A percentile compares a stretch with the other conserved stretches of the same genome.
These are phyloP conservation scores for Epizoanthus rinbou DNA, from an alignment of 92 coral and sea anemone species.

Conservation along the genomic window DNA sequence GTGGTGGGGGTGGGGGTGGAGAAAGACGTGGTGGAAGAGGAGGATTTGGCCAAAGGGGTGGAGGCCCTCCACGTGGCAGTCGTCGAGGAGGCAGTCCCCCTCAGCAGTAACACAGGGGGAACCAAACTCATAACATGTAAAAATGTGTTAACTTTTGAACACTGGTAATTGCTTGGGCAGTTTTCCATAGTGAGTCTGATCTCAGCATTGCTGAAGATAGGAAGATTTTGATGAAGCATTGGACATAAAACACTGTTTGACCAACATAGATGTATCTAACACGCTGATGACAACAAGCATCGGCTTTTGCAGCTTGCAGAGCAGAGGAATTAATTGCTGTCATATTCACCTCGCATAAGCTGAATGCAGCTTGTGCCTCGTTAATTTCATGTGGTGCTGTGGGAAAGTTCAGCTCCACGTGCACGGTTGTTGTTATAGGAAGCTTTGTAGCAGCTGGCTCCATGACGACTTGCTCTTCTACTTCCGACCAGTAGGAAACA, in stretches of 20 bases:
- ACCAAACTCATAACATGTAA: constrained; percentile 8
- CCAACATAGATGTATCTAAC: constrained; percentile 40
- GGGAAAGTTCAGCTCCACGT: background rate
- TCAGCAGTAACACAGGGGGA: constrained; percentile 52
- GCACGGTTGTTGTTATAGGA: constrained; percentile 3
- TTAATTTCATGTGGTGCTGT: constrained; percentile 8
- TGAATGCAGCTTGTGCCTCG: background rate
- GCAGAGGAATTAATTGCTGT: background rate
- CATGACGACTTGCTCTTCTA: background rate
- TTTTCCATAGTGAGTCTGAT: constrained; percentile 41
- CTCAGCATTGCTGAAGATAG: constrained; percentile 59
- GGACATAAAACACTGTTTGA: constrained; percentile 70
- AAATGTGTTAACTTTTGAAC: constrained; percentile 21
- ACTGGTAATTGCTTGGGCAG: constrained; percentile 43
- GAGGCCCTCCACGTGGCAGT: constrained; percentile 75
- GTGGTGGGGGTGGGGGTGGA: constrained; percentile 72
- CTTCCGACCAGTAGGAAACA: background rate
- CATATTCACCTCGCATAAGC: background rate
- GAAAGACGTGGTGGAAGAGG: constrained; percentile 86
- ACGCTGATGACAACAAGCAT: background rate
- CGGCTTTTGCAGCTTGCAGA: background rate
- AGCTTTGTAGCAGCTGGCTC: background rate
- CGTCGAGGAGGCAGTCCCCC: constrained; percentile 77
- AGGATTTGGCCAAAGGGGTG: constrained; percentile 76
- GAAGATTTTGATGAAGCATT: constrained; percentile 99